phyloP scores from a whole-genome alignment of 1,140 invertebrate species.

The Drosophila neocordata region DNA sequence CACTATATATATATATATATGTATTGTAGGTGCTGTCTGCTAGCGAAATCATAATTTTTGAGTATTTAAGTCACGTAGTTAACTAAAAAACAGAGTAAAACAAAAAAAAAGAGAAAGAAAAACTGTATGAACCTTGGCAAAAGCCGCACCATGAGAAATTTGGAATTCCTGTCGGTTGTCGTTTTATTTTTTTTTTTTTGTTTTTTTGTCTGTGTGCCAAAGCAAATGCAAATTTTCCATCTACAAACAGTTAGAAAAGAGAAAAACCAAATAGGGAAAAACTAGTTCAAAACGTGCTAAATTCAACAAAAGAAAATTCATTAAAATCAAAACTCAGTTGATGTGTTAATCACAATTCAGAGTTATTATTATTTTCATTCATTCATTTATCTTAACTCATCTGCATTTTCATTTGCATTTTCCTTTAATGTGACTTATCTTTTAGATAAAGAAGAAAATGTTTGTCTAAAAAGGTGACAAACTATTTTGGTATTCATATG shows the following conservation, averaged over 20 bases:
- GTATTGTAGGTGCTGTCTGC: constrained; percentile 23
- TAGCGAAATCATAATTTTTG: constrained; percentile 59
- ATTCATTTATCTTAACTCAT: background rate
- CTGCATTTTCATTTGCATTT: constrained; percentile 15
- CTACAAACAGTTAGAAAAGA: background rate
- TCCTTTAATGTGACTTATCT: constrained; percentile 25
- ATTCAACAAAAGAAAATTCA: constrained; percentile 43
- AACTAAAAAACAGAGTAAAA: constrained; percentile 21
- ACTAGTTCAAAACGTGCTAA: constrained; percentile 43
- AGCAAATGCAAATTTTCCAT: constrained; percentile 48
- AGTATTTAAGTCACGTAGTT: constrained; percentile 57
- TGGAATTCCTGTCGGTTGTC: constrained; percentile 50
- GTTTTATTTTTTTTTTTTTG: too few species aligned
- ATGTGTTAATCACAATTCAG: constrained; percentile 40
- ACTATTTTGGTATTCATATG: constrained; percentile 36
- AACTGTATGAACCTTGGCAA: constrained; percentile 20
- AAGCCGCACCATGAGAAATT: constrained; percentile 37
- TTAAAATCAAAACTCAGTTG: constrained; percentile 45
- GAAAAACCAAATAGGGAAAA: constrained; percentile 1
- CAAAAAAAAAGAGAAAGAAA: background rate
- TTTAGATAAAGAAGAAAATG: constrained; percentile 8
- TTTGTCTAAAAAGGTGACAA: constrained; percentile 47
- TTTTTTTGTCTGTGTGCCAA: constrained; percentile 22
- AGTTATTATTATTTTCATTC: background rate
- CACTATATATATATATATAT: constrained; percentile 11